Evolutionary conservation across 2,888 invertebrate species (phyloP).

Genomic region (Aradus depressus): DNA sequence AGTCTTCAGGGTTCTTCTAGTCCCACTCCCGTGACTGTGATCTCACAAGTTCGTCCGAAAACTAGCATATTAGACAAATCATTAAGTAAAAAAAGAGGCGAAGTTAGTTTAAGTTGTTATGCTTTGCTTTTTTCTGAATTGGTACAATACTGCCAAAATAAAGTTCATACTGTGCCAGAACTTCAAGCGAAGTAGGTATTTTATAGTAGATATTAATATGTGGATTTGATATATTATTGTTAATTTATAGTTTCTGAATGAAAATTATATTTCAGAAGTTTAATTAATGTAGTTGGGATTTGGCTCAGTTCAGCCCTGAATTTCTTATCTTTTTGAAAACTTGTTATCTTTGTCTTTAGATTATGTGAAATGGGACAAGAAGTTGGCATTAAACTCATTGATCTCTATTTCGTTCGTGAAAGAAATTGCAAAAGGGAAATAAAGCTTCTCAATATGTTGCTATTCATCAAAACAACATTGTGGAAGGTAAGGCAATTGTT

Average conservation of each 20-base stretch:
- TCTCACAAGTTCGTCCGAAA: conserved; percentile 46
- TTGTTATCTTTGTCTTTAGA: conserved; percentile 41
- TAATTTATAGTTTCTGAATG: too few relatives aligned
- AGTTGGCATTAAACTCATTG: conserved; percentile 86
- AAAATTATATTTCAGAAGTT: too few relatives aligned
- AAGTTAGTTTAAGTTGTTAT: conserved; percentile 84
- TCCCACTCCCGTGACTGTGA: conserved; percentile 29
- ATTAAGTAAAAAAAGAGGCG: conserved; percentile 81
- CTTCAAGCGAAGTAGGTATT: conserved; percentile 70
- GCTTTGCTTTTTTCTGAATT: conserved; percentile 95
- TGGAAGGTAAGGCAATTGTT: conserved; percentile 65
- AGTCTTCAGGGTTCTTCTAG: conserved; percentile 13
- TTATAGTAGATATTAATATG: not conserved
- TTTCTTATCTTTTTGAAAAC: not conserved
- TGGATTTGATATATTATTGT: not conserved
- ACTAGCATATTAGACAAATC: conserved; percentile 81
- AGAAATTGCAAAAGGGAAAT: conserved; percentile 89
- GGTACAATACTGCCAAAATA: conserved; percentile 95
- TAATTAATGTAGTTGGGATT: not conserved
- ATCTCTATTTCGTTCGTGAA: conserved; percentile 87
- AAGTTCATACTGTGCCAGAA: conserved; percentile 89
- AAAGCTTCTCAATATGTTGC: conserved; percentile 83
- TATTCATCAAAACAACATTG: conserved; percentile 89
- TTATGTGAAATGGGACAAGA: conserved; percentile 88
- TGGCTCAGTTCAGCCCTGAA: not conserved